Conservation (phyloP, 2,797 vertebrate species). For the Myiotriccus ornatus region DNA sequence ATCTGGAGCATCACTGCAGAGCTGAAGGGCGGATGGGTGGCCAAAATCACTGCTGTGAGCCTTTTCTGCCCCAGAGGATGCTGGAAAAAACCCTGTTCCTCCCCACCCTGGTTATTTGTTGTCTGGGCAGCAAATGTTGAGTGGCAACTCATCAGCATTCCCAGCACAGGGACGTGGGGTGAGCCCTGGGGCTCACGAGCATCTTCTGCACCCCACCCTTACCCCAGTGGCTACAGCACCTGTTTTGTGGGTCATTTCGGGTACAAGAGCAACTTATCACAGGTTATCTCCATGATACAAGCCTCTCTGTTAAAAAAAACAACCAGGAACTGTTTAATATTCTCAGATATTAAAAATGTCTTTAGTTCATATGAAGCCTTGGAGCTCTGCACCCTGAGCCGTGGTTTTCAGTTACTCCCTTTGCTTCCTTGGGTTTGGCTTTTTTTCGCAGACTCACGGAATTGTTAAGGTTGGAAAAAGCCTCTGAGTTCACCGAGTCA, state of each 20-base stretch:
- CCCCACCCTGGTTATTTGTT: background rate
- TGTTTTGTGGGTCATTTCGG: accelerated
- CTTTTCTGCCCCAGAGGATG: background rate
- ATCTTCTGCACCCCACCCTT: background rate
- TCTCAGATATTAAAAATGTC: background rate
- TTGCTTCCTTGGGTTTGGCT: background rate
- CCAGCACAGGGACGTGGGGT: background rate
- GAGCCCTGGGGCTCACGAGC: background rate
- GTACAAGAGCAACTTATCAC: background rate
- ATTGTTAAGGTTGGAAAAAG: background rate
- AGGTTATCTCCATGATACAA: background rate
- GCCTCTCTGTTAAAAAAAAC: background rate
- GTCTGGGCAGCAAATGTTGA: accelerated
- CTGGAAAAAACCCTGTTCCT: background rate
- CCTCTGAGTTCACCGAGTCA: background rate
- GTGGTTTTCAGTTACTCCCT: background rate
- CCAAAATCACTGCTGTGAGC: accelerated
- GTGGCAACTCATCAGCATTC: too few relatives aligned
- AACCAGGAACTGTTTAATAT: background rate
- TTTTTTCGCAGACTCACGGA: background rate
- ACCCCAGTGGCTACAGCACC: too few relatives aligned
- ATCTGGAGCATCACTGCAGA: background rate
- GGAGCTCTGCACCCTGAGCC: background rate
- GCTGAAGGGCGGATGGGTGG: accelerated
- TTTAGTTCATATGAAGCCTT: background rate